These are phyloP conservation scores for Drosophila novamexicana DNA, from an alignment of 1,140 invertebrate species.

Conservation along the genomic window DNA sequence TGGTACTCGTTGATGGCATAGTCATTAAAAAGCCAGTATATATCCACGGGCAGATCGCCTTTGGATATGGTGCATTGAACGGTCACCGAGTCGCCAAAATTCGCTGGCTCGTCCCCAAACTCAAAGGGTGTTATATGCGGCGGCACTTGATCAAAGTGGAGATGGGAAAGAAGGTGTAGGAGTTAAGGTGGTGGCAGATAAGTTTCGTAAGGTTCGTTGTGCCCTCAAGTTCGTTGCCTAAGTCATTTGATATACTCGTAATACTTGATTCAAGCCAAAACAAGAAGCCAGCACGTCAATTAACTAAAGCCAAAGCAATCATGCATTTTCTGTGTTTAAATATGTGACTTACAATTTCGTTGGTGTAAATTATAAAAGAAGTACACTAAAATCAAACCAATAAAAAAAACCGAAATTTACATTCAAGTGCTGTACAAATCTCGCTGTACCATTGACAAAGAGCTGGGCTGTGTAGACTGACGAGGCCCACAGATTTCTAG, in stretches of 20 bases:
- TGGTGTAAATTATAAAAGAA: slow-evolving; percentile 82
- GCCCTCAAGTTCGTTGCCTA: slow-evolving; percentile 4
- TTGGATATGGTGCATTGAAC: slow-evolving; percentile 89
- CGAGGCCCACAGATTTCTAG: slow-evolving; percentile 88
- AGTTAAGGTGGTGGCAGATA: neutral
- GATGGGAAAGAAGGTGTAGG: no score
- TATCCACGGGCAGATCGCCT: slow-evolving; percentile 89
- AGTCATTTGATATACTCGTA: slow-evolving; percentile 9
- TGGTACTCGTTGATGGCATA: slow-evolving; percentile 87
- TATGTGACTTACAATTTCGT: slow-evolving; percentile 31
- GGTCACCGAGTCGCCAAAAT: slow-evolving; percentile 89
- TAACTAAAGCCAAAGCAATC: slow-evolving; percentile 50
- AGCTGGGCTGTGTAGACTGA: slow-evolving; percentile 73
- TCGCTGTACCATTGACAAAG: slow-evolving; percentile 70
- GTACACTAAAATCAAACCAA: slow-evolving; percentile 26
- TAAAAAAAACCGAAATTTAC: slow-evolving; percentile 25
- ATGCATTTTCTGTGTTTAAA: slow-evolving; percentile 70
- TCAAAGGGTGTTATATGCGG: slow-evolving; percentile 89
- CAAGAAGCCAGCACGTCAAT: slow-evolving; percentile 41
- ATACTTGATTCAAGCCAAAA: slow-evolving; percentile 41
- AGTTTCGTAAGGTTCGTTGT: neutral
- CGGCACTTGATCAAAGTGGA: slow-evolving; percentile 83
- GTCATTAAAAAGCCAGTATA: slow-evolving; percentile 88
- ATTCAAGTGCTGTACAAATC: slow-evolving; percentile 65
- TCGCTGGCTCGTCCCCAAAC: slow-evolving; percentile 88